A percentile compares a stretch with the other conserved stretches of the same genome.
These are phyloP conservation scores for Rhinogobio ventralis DNA, from an alignment of 2,797 vertebrate genomes.

Conservation along the genomic window DNA sequence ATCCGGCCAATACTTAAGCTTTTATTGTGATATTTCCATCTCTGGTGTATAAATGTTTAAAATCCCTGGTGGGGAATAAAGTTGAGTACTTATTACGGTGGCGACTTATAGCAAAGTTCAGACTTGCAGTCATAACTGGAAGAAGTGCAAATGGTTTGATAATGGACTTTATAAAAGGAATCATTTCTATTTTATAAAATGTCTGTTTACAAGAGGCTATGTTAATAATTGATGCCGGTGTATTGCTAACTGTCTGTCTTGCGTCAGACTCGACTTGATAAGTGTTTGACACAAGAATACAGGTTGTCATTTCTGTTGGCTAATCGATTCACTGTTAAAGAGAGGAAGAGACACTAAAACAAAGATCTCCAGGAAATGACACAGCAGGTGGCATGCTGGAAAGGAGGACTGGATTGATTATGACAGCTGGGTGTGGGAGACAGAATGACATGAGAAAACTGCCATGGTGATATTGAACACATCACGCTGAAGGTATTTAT, in stretches of 20 bases:
- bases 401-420: slow-evolving; percentile 19
- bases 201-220: slow-evolving; percentile 38
- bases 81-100: slow-evolving; percentile 30
- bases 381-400: slow-evolving; percentile 37
- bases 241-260: slow-evolving; percentile 20
- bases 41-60: slow-evolving; percentile 55
- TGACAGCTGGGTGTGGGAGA: slow-evolving; percentile 31
- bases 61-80: slow-evolving; percentile 40
- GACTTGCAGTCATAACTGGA: not conserved
- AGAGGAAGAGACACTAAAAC: slow-evolving; percentile 9
- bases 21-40: slow-evolving; percentile 55
- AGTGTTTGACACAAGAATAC: not conserved
- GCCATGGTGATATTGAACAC: slow-evolving; percentile 17
- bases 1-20: slow-evolving; percentile 33
- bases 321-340: slow-evolving; percentile 10
- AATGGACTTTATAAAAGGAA: slow-evolving; percentile 52
- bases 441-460: slow-evolving; percentile 18
- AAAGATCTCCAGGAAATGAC: slow-evolving; percentile 37
- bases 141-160: slow-evolving; percentile 37
- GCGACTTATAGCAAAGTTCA: slow-evolving; percentile 4
- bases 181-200: slow-evolving; percentile 59
- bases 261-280: not conserved
- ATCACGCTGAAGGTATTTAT: slow-evolving; percentile 1
- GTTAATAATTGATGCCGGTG: slow-evolving; percentile 43
- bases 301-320: slow-evolving; percentile 18